These are phyloP conservation scores for Hetaerina titia DNA, from an alignment of 2,888 invertebrate genomes.

Conservation along the genomic window DNA sequence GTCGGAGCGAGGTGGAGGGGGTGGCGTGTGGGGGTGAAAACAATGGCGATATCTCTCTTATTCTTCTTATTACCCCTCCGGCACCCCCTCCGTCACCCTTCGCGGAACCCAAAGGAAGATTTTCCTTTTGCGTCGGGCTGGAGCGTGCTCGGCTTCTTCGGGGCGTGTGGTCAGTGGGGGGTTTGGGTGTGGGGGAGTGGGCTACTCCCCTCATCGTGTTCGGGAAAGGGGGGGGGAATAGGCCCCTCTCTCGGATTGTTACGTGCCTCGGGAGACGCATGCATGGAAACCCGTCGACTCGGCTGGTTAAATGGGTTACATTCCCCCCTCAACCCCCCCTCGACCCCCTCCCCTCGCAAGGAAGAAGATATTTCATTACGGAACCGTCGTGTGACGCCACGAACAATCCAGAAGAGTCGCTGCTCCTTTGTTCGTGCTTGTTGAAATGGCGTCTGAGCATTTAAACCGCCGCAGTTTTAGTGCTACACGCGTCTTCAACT, in stretches of 20 bases:
- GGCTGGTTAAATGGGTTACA: conserved; percentile 36
- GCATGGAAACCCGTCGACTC: conserved; percentile 40
- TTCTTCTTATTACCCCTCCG: background rate
- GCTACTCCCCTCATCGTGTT: background rate
- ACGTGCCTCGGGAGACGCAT: background rate
- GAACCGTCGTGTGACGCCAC: conserved; percentile 28
- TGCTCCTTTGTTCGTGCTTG: background rate
- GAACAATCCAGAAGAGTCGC: background rate
- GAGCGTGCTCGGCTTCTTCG: conserved; percentile 15
- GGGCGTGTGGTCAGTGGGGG: background rate
- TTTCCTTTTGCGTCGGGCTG: background rate
- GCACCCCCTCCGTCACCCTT: conserved; percentile 48
- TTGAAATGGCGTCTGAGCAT: background rate
- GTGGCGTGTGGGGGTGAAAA: background rate
- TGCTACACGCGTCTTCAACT: too few species aligned
- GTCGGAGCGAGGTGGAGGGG: background rate
- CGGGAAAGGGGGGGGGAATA: background rate
- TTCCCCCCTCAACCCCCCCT: background rate
- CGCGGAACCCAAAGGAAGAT: conserved; percentile 20
- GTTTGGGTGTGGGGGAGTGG: background rate
- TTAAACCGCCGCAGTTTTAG: background rate
- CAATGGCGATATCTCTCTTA: background rate
- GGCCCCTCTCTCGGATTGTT: background rate
- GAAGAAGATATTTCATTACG: conserved; percentile 14
- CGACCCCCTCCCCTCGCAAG: background rate